These are phyloP conservation scores for Diarsia dahlii DNA, from an alignment of 2,888 invertebrate genomes.

Conservation along the genomic window DNA sequence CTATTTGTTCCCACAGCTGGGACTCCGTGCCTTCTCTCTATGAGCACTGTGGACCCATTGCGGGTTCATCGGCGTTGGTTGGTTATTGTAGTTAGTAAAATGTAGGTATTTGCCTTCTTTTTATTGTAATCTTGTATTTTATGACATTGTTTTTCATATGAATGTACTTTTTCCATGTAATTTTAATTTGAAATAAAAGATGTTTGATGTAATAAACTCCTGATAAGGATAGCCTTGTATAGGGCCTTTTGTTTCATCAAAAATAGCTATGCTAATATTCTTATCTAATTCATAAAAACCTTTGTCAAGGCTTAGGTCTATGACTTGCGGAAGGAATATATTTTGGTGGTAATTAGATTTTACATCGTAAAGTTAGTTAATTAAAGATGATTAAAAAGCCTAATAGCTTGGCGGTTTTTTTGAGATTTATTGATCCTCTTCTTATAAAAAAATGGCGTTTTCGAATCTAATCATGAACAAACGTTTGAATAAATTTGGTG, in stretches of 20 bases:
- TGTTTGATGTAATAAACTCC: neutral
- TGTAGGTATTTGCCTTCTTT: neutral
- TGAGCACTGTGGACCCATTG: too few relatives aligned
- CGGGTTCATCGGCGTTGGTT: too few relatives aligned
- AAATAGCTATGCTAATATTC: neutral
- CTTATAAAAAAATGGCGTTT: neutral
- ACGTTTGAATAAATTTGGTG: neutral
- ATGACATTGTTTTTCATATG: neutral
- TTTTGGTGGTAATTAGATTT: slow-evolving; percentile 5
- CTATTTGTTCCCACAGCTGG: too few relatives aligned
- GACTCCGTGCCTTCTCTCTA: too few relatives aligned
- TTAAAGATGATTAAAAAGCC: neutral
- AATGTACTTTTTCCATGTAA: neutral
- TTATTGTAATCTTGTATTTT: neutral
- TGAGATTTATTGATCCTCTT: neutral
- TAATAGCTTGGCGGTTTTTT: neutral
- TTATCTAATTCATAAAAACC: slow-evolving; percentile 42
- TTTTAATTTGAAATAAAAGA: neutral
- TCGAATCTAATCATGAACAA: neutral
- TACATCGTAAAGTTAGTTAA: neutral
- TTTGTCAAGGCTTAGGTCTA: slow-evolving; percentile 26
- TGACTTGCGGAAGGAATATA: neutral
- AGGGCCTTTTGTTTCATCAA: slow-evolving; percentile 21
- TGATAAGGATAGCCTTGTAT: slow-evolving; percentile 23
- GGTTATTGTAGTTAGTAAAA: neutral